Base-by-base conservation (phyloP, 2,888 invertebrate genomes). In the Celastrina argiolus region DNA sequence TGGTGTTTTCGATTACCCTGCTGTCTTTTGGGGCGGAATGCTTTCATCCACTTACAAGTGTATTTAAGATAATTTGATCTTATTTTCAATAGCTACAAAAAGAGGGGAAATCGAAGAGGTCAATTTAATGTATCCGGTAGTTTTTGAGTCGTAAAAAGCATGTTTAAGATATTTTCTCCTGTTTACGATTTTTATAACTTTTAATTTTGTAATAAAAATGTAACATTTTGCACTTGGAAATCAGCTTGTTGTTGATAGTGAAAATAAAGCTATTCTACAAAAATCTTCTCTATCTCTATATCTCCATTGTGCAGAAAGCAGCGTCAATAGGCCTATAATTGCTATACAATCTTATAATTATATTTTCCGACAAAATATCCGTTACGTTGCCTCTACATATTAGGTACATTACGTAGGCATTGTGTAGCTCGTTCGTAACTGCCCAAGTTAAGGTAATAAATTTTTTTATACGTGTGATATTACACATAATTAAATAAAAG, bases 31-130 rank as follows among this genome's bases (percentile, higher is more conserved):
- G 73, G 76, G 73, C 74, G 73, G 72, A 73, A 72, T 71, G 72
- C 71, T 75, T 74, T 75, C 73, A 73, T 66, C 69, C 74, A 70
- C 75, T 74, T 73, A 69, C 67, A 65, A 65, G 36, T 45, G 66
- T 59, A 59, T 41, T 45, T 34, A 65, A 36, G 59, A 34, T 34
- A 67, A 65, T 64, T 67, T 65, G 61, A 45, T 65, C 42, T 59
- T 61, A 65, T 61, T 67, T 65, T 61, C 34, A n/a, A 45, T 45
- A 64, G 45, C 36, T 31, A 58, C 18, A 41, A 61, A 59, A 61
- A 59, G 31, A 31, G 59, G 31, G 34, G 18, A 59, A 59, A 34
- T 31, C 59, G 31, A 31, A 16, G 34, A 31, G 34, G 59, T 31
- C 16, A 59, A 16, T 51, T 10, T 51, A 51, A 51, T 51, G 59